Evolutionary conservation across 2,113 vertebrate genomes (phyloP).

Genomic region (Anolis carolinensis): DNA sequence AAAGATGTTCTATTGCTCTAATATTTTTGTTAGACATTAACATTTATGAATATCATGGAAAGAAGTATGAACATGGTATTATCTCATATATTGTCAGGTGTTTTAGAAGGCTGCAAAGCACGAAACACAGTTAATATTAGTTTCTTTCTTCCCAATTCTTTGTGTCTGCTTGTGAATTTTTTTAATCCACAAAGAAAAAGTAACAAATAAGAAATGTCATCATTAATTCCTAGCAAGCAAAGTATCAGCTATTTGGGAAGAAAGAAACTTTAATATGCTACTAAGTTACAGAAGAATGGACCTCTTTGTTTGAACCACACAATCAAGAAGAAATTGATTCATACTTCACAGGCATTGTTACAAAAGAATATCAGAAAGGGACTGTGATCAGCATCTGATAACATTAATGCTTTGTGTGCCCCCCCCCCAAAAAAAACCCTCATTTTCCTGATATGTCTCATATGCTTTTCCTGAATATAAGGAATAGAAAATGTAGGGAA

Average conservation of each 20-base stretch:
- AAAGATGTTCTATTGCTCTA: neutral
- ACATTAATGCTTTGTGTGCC: no score
- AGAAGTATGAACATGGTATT: neutral
- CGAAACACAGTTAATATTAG: neutral
- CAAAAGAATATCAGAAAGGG: neutral
- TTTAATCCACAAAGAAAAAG: neutral
- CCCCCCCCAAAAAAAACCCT: no score
- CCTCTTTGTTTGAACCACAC: neutral
- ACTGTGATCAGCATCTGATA: neutral
- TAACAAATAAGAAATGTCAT: neutral
- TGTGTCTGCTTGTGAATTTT: neutral
- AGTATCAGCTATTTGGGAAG: neutral
- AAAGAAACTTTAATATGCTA: neutral
- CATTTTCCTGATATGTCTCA: no score
- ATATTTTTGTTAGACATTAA: neutral
- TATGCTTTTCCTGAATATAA: no score
- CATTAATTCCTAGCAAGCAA: neutral
- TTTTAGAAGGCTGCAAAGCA: neutral
- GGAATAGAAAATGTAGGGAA: no score
- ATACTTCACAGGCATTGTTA: neutral
- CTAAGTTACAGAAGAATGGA: neutral
- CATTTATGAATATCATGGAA: neutral
- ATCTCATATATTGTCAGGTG: neutral
- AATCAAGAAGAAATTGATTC: neutral
- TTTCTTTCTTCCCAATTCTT: no score